phyloP scores from a whole-genome alignment of 2,888 invertebrate genomes.

The Sarcophaga subvicina region DNA sequence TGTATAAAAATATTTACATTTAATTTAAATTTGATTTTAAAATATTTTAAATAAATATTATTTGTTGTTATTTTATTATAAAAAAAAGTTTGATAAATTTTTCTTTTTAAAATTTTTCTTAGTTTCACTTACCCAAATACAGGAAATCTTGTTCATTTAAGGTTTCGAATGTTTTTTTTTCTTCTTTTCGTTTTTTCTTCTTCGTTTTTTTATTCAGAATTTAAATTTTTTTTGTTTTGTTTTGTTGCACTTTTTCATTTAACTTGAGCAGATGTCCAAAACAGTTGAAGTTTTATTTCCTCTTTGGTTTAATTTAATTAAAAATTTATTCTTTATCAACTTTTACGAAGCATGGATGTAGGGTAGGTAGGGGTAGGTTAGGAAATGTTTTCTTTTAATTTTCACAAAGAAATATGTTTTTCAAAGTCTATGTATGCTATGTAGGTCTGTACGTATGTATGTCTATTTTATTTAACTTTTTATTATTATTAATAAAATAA shows the following conservation, averaged over 20 bases:
- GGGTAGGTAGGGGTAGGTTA: too few species aligned
- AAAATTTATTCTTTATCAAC: neutral
- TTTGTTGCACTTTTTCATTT: constrained; percentile 3
- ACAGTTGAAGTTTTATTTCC: constrained; percentile 19
- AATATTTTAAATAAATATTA: too few species aligned
- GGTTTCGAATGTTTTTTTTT: too few species aligned
- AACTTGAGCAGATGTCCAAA: constrained; percentile 26
- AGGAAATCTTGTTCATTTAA: too few species aligned
- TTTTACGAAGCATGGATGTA: too few species aligned
- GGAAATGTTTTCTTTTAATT: neutral
- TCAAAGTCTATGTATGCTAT: neutral
- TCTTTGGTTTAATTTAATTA: constrained; percentile 2
- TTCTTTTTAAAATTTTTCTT: too few species aligned
- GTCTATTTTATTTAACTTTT: neutral
- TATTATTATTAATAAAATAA: too few species aligned
- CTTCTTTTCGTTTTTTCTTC: neutral
- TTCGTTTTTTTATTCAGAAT: neutral
- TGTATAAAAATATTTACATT: too few species aligned
- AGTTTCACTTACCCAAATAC: too few species aligned
- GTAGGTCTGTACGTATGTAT: neutral
- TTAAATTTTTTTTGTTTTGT: constrained; percentile 9
- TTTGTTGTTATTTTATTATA: too few species aligned
- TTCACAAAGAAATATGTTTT: neutral
- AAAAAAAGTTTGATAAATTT: too few species aligned
- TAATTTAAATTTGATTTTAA: too few species aligned